A percentile compares a stretch with the other conserved stretches of the same genome.
Evolutionary conservation across 1,140 invertebrate species (phyloP).

Genomic region (Drosophila tristis): DNA sequence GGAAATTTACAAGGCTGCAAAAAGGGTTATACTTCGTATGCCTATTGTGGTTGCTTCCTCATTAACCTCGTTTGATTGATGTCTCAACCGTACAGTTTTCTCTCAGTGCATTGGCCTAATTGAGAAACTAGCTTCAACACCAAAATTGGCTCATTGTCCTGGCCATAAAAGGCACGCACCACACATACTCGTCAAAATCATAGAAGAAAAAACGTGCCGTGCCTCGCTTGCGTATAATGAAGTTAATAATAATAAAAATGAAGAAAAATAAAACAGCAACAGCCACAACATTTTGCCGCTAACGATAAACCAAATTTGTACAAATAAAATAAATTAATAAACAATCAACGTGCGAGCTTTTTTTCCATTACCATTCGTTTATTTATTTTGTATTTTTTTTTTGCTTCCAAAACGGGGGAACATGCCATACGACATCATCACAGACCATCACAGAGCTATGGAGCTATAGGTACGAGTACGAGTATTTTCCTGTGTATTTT

Average conservation of each 20-base stretch:
- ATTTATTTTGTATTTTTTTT: constrained; percentile 8
- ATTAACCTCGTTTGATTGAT: background rate
- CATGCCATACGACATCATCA: constrained; percentile 1
- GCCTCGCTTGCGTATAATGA: constrained; percentile 52
- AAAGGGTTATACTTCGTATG: background rate
- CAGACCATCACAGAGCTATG: constrained; percentile 16
- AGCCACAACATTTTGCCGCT: constrained; percentile 29
- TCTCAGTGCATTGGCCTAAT: constrained; percentile 52
- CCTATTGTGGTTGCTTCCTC: constrained; percentile 6
- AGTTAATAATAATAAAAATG: constrained; percentile 62
- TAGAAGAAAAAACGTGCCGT: constrained; percentile 59
- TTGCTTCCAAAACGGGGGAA: constrained; percentile 38
- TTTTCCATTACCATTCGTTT: constrained; percentile 1
- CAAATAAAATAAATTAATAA: constrained; percentile 61
- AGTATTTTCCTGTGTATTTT: background rate
- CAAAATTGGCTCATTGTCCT: constrained; percentile 65
- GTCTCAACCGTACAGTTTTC: constrained; percentile 10
- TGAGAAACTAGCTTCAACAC: constrained; percentile 58
- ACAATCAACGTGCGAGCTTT: constrained; percentile 56
- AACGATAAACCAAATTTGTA: constrained; percentile 48
- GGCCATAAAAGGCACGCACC: constrained; percentile 62
- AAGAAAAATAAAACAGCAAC: constrained; percentile 23
- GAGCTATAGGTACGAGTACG: background rate
- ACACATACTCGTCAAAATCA: constrained; percentile 34
- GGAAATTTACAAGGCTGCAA: background rate